These are phyloP conservation scores for Xestia ashworthii DNA, from an alignment of 2,888 invertebrate species.

Conservation along the genomic window DNA sequence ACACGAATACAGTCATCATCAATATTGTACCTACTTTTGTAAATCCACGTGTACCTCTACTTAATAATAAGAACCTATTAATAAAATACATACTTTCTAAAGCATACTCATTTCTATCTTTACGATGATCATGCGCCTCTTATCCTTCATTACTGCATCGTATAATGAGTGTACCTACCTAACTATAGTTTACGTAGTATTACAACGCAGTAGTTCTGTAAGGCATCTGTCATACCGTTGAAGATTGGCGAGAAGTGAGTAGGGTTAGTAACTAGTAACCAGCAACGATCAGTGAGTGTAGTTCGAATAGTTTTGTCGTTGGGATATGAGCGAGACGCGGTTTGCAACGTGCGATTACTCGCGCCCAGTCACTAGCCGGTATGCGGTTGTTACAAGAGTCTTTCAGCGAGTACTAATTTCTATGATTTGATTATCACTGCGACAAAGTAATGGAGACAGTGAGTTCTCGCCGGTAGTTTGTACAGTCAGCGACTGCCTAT, in stretches of 20 bases:
- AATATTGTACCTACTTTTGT: not conserved
- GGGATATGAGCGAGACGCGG: not conserved
- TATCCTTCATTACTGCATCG: slow-evolving; percentile 36
- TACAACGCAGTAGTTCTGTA: slow-evolving; percentile 33
- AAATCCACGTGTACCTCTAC: not conserved
- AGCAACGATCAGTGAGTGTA: not conserved
- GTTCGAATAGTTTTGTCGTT: not conserved
- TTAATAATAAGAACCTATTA: slow-evolving; percentile 2
- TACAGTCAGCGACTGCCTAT: not conserved
- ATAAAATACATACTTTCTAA: slow-evolving; percentile 31
- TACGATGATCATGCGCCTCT: slow-evolving; percentile 31
- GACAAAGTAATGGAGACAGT: too few relatives aligned
- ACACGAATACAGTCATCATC: not conserved
- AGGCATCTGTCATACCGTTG: not conserved
- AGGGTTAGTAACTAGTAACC: not conserved
- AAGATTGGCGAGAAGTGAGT: not conserved
- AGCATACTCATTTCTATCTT: slow-evolving; percentile 43
- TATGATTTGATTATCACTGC: not conserved
- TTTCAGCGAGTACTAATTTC: not conserved
- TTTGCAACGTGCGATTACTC: not conserved
- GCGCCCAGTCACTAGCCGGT: not conserved
- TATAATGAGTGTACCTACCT: slow-evolving; percentile 32
- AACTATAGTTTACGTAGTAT: slow-evolving; percentile 45
- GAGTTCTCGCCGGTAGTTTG: not conserved
- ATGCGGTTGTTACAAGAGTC: not conserved